A percentile compares a stretch with the other conserved stretches of the same genome.
These are phyloP conservation scores for Habropoda laboriosa DNA, from an alignment of 1,140 invertebrate genomes.

Conservation along the genomic window DNA sequence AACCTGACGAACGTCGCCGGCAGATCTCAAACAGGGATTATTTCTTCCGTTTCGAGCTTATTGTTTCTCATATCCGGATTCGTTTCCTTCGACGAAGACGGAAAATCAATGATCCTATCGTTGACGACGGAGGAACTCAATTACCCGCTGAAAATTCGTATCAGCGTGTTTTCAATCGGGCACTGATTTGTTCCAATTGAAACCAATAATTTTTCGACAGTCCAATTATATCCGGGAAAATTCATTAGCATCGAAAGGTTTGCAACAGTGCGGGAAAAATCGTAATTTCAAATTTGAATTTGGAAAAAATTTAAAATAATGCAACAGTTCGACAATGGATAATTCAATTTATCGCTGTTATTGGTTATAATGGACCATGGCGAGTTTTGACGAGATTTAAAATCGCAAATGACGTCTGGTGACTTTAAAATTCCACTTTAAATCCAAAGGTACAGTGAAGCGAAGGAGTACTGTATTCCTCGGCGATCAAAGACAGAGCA, in stretches of 20 bases:
- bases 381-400: too few species aligned
- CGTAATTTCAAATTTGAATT: too few species aligned
- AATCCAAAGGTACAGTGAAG: neutral
- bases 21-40: neutral
- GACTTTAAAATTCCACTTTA: neutral
- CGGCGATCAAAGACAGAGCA: neutral
- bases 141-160: slow-evolving; percentile 9
- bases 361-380: too few species aligned
- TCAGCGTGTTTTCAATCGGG: slow-evolving; percentile 11
- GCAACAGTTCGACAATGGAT: too few species aligned
- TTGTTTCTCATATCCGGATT: too few species aligned
- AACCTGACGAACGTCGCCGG: neutral
- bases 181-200: neutral
- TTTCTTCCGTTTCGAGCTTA: neutral
- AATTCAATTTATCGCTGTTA: too few species aligned
- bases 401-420: neutral
- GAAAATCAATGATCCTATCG: slow-evolving; percentile 9
- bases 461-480: neutral
- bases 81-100: neutral
- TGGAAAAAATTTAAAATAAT: too few species aligned
- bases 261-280: too few species aligned
- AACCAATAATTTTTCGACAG: neutral
- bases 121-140: neutral
- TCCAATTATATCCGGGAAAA: neutral
- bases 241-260: too few species aligned